A percentile compares a stretch with the other conserved stretches of the same genome.
Conservation (phyloP, 1,140 invertebrate species). For the Pinna nobilis region DNA sequence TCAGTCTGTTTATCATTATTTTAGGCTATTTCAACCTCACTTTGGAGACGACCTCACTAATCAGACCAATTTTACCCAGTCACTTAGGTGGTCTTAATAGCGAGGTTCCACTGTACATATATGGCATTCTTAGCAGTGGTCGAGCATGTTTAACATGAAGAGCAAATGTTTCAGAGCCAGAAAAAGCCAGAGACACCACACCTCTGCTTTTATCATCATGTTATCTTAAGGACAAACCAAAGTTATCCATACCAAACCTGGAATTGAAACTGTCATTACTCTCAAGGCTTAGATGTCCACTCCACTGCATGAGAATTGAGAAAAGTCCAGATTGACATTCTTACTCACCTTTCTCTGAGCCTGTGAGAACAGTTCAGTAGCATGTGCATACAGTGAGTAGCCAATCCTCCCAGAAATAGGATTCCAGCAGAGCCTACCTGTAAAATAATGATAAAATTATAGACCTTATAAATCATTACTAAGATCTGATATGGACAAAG, state of each 20-base stretch:
- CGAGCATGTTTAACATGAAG: too few relatives aligned
- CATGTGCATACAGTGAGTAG: conserved; percentile 65
- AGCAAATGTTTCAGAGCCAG: too few relatives aligned
- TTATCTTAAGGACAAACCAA: neutral
- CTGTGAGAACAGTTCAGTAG: conserved; percentile 56
- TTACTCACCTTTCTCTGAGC: conserved; percentile 52
- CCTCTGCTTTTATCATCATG: neutral
- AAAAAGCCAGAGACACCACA: too few relatives aligned
- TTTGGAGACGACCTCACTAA: too few relatives aligned
- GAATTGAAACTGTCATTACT: neutral
- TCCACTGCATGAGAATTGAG: too few relatives aligned
- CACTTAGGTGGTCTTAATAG: too few relatives aligned
- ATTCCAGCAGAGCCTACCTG: conserved; percentile 59
- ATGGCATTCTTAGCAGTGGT: too few relatives aligned
- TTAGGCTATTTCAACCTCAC: too few relatives aligned
- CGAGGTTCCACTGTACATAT: too few relatives aligned
- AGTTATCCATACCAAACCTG: neutral
- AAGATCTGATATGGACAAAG: neutral
- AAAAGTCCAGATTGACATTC: too few relatives aligned
- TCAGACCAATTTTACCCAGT: too few relatives aligned
- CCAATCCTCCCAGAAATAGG: conserved; percentile 58
- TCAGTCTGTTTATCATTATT: too few relatives aligned
- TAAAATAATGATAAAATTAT: conserved; percentile 16
- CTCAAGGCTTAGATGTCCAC: neutral
- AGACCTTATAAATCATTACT: neutral